Conservation (phyloP, 2,888 invertebrate genomes). For the Pycnomerus fuliginosus region DNA sequence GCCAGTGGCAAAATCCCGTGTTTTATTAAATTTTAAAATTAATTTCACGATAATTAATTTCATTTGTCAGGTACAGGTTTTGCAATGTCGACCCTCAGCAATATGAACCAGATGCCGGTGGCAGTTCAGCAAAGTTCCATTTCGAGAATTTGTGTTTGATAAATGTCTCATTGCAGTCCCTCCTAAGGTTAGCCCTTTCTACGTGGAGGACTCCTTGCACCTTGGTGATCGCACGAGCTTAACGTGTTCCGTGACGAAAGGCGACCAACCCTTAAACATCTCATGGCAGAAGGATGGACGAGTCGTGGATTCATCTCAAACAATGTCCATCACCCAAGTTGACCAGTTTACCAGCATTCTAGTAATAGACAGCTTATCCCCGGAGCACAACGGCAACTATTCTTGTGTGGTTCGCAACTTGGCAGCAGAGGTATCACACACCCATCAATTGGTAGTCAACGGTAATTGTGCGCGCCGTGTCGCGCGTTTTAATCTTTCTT, state of each 20-base stretch:
- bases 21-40: no score
- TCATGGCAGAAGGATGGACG: constrained; percentile 76
- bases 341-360: constrained; percentile 77
- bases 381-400: constrained; percentile 77
- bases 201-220: constrained; percentile 67
- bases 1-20: no score
- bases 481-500: constrained; percentile 49
- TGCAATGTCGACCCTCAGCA: no score
- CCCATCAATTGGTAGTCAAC: constrained; percentile 74
- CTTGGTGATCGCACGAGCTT: constrained; percentile 72
- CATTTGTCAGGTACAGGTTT: no score
- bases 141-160: no score
- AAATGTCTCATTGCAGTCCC: constrained; percentile 62
- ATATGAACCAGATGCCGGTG: no score
- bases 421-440: constrained; percentile 72
- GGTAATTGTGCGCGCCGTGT: constrained; percentile 61
- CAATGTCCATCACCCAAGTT: constrained; percentile 67
- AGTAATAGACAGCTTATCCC: constrained; percentile 72
- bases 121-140: no score
- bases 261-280: constrained; percentile 74
- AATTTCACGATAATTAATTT: no score
- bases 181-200: constrained; percentile 75
- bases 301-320: constrained; percentile 62
- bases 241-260: constrained; percentile 73
- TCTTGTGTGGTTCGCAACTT: constrained; percentile 72